A percentile compares a stretch with the other conserved stretches of the same genome.
Conservation (phyloP, 2,113 vertebrate genomes). For the Amblyornis subalaris region DNA sequence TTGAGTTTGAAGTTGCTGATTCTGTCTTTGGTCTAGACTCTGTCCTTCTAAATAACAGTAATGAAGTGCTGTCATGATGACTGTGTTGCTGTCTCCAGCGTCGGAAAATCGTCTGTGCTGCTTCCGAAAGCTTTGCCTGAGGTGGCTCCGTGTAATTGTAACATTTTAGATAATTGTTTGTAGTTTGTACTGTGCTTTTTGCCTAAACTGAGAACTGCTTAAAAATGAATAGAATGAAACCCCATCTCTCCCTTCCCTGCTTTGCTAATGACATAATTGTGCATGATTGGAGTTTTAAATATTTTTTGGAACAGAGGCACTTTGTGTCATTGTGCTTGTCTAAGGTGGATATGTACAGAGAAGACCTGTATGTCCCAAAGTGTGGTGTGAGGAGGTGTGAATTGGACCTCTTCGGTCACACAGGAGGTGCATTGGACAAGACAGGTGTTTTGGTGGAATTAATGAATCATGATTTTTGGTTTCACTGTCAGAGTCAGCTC, state of each 20-base stretch:
- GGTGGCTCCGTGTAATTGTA: neutral
- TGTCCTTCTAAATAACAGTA: slow-evolving; percentile 41
- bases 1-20: slow-evolving; percentile 36
- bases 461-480: neutral
- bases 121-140: neutral
- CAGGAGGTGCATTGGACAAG: neutral
- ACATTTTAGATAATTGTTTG: neutral
- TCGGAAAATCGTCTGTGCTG: neutral
- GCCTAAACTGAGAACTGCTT: neutral
- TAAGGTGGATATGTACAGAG: neutral
- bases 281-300: neutral
- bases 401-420: neutral
- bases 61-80: neutral
- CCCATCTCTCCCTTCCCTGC: neutral
- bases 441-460: neutral
- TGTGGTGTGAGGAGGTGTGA: neutral
- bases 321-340: neutral
- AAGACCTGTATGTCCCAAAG: accelerated
- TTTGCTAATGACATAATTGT: neutral
- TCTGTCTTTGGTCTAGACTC: slow-evolving; percentile 16
- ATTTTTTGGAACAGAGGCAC: neutral
- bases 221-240: neutral
- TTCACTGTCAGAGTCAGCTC: neutral
- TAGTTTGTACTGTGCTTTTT: neutral
- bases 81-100: neutral